A percentile compares a stretch with the other conserved stretches of the same genome.
Conservation (phyloP, 2,888 invertebrate genomes). For the Cloeon dipterum region DNA sequence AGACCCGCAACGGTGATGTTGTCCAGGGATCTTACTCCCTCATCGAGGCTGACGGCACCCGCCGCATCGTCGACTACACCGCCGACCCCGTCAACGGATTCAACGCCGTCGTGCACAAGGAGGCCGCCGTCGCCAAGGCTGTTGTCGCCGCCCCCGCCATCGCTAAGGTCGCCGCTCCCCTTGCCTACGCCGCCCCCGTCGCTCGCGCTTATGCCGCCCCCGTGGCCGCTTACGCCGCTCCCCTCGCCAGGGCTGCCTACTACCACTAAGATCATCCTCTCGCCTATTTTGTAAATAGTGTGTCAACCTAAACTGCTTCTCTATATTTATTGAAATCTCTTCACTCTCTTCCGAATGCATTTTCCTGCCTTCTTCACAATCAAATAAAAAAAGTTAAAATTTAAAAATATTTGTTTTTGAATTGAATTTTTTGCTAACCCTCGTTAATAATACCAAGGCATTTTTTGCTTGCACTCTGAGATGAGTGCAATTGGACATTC, state of each 20-base stretch:
- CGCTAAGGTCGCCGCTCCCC: constrained; percentile 7
- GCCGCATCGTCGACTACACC: constrained; percentile 28
- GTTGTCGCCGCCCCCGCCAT: constrained; percentile 7
- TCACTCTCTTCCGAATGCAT: too few species aligned
- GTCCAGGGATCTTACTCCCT: constrained; percentile 29
- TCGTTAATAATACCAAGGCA: too few species aligned
- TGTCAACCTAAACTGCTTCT: background rate
- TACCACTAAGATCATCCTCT: constrained; percentile 6
- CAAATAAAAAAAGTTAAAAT: too few species aligned
- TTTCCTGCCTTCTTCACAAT: too few species aligned
- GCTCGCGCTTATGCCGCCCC: constrained; percentile 3
- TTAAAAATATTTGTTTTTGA: too few species aligned
- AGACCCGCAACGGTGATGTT: constrained; percentile 26
- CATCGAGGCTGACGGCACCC: constrained; percentile 28
- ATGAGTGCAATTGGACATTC: too few species aligned
- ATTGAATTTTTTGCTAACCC: too few species aligned
- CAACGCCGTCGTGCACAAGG: constrained; percentile 29
- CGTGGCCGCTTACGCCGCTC: background rate
- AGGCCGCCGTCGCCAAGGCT: constrained; percentile 15
- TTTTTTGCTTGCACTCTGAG: too few species aligned
- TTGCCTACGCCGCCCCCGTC: constrained; percentile 5
- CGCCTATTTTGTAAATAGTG: background rate
- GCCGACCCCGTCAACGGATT: constrained; percentile 32
- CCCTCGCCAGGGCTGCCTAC: constrained; percentile 6
- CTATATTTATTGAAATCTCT: too few species aligned